Conservation (phyloP, 2,888 invertebrate genomes). For the Eupithecia abbreviata region DNA sequence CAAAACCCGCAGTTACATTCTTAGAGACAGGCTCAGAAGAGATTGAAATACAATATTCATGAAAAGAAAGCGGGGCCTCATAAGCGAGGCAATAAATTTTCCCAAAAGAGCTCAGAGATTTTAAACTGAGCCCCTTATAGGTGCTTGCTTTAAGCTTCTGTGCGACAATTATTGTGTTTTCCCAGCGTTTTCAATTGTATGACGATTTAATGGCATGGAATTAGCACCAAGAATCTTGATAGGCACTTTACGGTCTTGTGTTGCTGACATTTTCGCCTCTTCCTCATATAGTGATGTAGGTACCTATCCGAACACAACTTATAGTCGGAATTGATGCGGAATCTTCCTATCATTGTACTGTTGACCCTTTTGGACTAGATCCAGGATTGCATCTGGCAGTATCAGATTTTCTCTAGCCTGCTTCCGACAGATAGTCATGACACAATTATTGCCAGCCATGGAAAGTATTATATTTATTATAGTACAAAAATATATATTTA, state of each 20-base stretch:
- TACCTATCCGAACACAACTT: not conserved
- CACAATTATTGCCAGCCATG: constrained; percentile 8
- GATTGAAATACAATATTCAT: constrained; percentile 49
- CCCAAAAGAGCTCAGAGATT: constrained; percentile 45
- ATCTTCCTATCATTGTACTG: constrained; percentile 10
- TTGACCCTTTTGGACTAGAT: constrained; percentile 17
- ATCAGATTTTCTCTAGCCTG: constrained; percentile 6
- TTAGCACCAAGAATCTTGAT: constrained; percentile 1
- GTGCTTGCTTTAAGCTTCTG: constrained; percentile 31
- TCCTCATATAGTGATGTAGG: not conserved
- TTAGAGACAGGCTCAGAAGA: constrained; percentile 34
- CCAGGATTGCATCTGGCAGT: constrained; percentile 18
- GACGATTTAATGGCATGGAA: not conserved
- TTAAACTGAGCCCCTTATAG: constrained; percentile 41
- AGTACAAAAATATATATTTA: not conserved
- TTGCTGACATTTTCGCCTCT: not conserved
- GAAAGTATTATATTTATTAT: not conserved
- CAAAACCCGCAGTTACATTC: constrained; percentile 17
- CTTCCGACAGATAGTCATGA: constrained; percentile 8
- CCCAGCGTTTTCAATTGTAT: constrained; percentile 9
- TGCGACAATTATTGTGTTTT: constrained; percentile 31
- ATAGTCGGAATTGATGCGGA: constrained; percentile 1
- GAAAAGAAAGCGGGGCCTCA: constrained; percentile 45
- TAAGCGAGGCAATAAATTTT: constrained; percentile 47
- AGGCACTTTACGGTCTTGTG: constrained; percentile 7